Percentiles rank a stretch among this genome's conserved stretches.
Evolutionary conservation across 1,140 invertebrate species (phyloP).

Genomic region (Asobara japonica): DNA sequence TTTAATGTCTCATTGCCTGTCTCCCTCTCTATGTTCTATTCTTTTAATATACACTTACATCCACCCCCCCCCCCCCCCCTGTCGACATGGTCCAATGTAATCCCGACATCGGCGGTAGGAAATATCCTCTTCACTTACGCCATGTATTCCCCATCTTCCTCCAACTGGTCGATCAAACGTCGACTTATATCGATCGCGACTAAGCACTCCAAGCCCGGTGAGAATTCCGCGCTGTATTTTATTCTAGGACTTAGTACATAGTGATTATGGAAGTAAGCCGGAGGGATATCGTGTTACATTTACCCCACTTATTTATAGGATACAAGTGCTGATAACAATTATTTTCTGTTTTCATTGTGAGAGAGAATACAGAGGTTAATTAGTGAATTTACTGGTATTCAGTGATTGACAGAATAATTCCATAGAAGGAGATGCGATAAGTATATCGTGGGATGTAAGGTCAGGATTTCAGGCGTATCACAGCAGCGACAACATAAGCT

Average conservation of each 20-base stretch:
- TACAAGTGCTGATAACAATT: neutral
- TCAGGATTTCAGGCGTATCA: no score
- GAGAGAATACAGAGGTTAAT: neutral
- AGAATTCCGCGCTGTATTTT: constrained; percentile 14
- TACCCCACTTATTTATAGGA: neutral
- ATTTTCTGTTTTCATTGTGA: neutral
- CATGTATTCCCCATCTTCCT: constrained; percentile 22
- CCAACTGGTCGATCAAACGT: constrained; percentile 19
- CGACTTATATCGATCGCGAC: constrained; percentile 33
- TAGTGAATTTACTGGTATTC: no score
- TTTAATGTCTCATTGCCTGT: neutral
- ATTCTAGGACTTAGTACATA: constrained; percentile 32
- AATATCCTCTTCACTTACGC: constrained; percentile 24
- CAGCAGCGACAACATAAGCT: no score
- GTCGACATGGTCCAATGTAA: constrained; percentile 30
- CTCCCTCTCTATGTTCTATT: neutral
- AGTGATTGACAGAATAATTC: no score
- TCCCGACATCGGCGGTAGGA: constrained; percentile 25
- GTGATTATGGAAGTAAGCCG: constrained; percentile 24
- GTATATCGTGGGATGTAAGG: no score
- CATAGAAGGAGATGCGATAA: no score
- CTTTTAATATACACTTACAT: constrained; percentile 1
- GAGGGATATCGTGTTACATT: constrained; percentile 26
- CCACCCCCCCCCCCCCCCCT: constrained; percentile 25
- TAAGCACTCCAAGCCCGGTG: constrained; percentile 16